Evolutionary conservation across 1,140 invertebrate species (phyloP), one percentile per base, ranked within the genome.

Genomic region (Drosophila insularis): DNA sequence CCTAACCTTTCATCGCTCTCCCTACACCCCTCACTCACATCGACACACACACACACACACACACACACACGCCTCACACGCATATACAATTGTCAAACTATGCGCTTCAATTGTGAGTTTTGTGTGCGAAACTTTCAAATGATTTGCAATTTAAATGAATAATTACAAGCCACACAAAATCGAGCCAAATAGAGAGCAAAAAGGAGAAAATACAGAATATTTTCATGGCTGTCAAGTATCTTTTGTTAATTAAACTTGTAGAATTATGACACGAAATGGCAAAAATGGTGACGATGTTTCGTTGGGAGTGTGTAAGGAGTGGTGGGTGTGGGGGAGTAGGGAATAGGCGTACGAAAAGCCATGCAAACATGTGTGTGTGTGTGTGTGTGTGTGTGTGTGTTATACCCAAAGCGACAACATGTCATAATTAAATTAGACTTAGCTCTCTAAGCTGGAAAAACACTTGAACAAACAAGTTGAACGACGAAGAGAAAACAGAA

Each of bases 181-280:
- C 62, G 37, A 63, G 71, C 63, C 56, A 74, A 23, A 60, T 61
- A 58, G 35, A 64, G 37, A 19, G 27, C 10, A 27, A 39, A 3
- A 63, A 43, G 35, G 4, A 11, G 35, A 4, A 37, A 4, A 80
- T 80, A 82, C 74, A 67, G 67, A 87, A 87, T 19, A 50, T 50
- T 50, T 50, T 50, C 43, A 50, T 50, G 43, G 43, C 79, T 86
- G 82, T 86, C 82, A 89, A 86, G 84, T 82, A 87, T 87, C 84
- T 89, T 89, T 89, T 84, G 84, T 89, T 89, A 89, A 89, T 89
- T 89, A 89, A 89, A 89, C 84, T 89, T 89, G 80, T 89, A 78
- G 80, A 89, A 89, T 89, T 89, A 89, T 89, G 80, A 84, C 84
- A 89, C 82, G 84, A 80, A 80, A 78, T 81, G 75, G 79, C 68